Conservation (phyloP, 2,888 invertebrate species). For the Drosophila hamatofila region DNA sequence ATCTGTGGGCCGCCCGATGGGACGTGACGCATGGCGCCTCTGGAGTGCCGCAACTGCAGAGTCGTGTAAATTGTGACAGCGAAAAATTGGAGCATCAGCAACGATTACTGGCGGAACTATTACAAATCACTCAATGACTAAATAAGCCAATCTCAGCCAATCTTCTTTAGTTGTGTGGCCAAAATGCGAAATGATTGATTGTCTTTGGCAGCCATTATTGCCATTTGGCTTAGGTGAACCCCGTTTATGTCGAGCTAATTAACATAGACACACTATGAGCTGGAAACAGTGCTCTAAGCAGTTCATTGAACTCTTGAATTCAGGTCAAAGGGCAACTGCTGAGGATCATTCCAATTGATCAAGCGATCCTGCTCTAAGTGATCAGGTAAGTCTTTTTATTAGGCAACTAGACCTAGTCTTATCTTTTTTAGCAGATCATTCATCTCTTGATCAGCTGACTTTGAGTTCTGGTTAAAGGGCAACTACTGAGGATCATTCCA, state of each 20-base stretch:
- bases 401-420: too few relatives aligned
- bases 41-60: conserved; percentile 36
- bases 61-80: conserved; percentile 1
- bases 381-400: not conserved
- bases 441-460: too few relatives aligned
- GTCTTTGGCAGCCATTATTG: conserved; percentile 71
- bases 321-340: conserved; percentile 20
- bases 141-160: conserved; percentile 16
- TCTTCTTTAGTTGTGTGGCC: conserved; percentile 38
- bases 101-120: conserved; percentile 9
- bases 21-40: conserved; percentile 16
- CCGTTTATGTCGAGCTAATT: conserved; percentile 66
- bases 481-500: not conserved
- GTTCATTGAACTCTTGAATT: conserved; percentile 51
- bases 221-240: conserved; percentile 45
- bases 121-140: conserved; percentile 1
- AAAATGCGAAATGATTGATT: conserved; percentile 77
- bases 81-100: conserved; percentile 17
- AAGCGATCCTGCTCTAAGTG: not conserved
- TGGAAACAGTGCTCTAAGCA: conserved; percentile 16
- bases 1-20: conserved; percentile 3
- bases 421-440: too few relatives aligned
- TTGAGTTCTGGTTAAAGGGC: too few relatives aligned
- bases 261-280: conserved; percentile 54
- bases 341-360: not conserved